Percentiles rank a stretch among this genome's conserved stretches.
Evolutionary conservation across 2,797 vertebrate genomes (phyloP).

Genomic region (Paguma larvata): DNA sequence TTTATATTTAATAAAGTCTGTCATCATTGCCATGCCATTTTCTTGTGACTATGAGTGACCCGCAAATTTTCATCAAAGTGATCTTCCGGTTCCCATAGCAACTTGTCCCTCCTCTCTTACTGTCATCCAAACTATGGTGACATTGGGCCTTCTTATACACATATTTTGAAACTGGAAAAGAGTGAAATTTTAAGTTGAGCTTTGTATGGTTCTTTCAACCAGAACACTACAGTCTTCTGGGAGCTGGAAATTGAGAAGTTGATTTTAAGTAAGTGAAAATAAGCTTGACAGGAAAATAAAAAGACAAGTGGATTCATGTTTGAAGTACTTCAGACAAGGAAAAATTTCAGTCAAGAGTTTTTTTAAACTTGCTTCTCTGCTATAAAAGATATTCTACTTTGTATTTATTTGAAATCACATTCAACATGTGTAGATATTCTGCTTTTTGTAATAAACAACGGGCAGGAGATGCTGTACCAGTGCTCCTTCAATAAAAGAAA

Average conservation of each 20-base stretch:
- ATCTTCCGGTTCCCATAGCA: background rate
- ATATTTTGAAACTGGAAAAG: background rate
- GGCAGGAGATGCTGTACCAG: background rate
- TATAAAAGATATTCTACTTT: background rate
- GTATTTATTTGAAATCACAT: background rate
- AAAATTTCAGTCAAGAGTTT: background rate
- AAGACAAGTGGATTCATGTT: constrained; percentile 38
- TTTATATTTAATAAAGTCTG: background rate
- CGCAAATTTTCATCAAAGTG: background rate
- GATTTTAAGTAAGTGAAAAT: constrained; percentile 49
- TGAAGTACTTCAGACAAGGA: constrained; percentile 5
- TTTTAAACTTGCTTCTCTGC: background rate
- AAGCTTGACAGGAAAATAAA: constrained; percentile 38
- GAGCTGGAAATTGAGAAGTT: constrained; percentile 22
- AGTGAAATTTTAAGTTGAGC: background rate
- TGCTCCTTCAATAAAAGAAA: background rate
- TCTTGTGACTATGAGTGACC: background rate
- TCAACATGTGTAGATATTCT: background rate
- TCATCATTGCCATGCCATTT: background rate
- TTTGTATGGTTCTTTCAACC: constrained; percentile 25
- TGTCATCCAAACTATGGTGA: background rate
- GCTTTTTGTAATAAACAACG: background rate
- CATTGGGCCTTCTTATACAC: background rate
- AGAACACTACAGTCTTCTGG: constrained; percentile 10
- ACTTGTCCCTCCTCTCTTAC: background rate